phyloP scores from a whole-genome alignment of 2,797 vertebrate genomes.

The Philypnodon macrostomus region DNA sequence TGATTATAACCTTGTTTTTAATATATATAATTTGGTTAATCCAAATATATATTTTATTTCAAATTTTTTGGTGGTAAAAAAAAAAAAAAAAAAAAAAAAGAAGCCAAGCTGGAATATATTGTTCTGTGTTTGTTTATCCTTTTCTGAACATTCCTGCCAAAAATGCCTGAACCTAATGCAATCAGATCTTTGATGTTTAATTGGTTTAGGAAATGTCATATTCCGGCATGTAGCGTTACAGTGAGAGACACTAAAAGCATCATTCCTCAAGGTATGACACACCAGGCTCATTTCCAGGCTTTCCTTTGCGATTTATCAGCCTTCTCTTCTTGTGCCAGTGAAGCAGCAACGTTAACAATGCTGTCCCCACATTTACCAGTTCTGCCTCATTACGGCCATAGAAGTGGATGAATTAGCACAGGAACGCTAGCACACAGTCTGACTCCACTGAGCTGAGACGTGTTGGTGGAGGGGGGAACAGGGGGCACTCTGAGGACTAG shows the following conservation, averaged over 20 bases:
- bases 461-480: slow-evolving; percentile 40
- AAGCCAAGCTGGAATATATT: slow-evolving; percentile 19
- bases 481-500: slow-evolving; percentile 41
- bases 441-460: slow-evolving; percentile 67
- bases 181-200: slow-evolving; percentile 63
- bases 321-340: slow-evolving; percentile 58
- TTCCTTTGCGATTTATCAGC: slow-evolving; percentile 59
- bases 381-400: slow-evolving; percentile 78
- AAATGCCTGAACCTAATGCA: slow-evolving; percentile 43
- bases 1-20: slow-evolving; percentile 28
- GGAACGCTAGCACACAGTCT: slow-evolving; percentile 60
- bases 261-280: slow-evolving; percentile 62
- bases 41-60: slow-evolving; percentile 4
- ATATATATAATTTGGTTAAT: slow-evolving; percentile 41
- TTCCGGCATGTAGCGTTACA: slow-evolving; percentile 37
- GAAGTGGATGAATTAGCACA: slow-evolving; percentile 74
- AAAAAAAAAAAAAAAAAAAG: slow-evolving; percentile 13
- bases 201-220: slow-evolving; percentile 63
- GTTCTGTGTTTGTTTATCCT: slow-evolving; percentile 20
- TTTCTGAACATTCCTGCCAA: slow-evolving; percentile 31
- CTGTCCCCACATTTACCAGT: slow-evolving; percentile 76
- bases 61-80: slow-evolving; percentile 21
- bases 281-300: slow-evolving; percentile 64
- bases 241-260: slow-evolving; percentile 57
- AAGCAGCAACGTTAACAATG: slow-evolving; percentile 76